A percentile compares a stretch with the other conserved stretches of the same genome.
These are phyloP conservation scores for Oplegnathus fasciatus DNA, from an alignment of 2,113 vertebrate species.

Conservation along the genomic window DNA sequence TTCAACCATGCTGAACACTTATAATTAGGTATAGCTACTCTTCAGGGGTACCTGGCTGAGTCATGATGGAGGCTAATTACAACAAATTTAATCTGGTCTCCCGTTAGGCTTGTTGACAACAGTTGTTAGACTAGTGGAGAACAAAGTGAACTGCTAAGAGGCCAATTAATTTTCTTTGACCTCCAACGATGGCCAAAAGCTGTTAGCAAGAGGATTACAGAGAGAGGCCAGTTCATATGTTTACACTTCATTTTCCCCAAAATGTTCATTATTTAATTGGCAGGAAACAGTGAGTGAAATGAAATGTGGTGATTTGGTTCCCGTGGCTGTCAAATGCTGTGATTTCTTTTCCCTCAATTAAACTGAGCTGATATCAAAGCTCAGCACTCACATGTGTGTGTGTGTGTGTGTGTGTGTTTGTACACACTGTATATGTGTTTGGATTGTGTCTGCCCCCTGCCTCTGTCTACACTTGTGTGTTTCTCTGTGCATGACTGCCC, in stretches of 20 bases:
- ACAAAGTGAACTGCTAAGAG: constrained; percentile 43
- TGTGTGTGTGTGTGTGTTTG: constrained; percentile 1
- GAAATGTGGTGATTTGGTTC: constrained; percentile 48
- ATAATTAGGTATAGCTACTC: constrained; percentile 61
- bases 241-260: constrained; percentile 61
- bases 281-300: constrained; percentile 53
- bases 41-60: constrained; percentile 59
- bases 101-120: constrained; percentile 47
- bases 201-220: constrained; percentile 28
- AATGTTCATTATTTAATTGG: constrained; percentile 61
- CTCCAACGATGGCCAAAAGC: constrained; percentile 44
- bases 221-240: constrained; percentile 49
- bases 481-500: constrained; percentile 48
- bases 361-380: constrained; percentile 51
- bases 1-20: constrained; percentile 48
- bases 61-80: constrained; percentile 51
- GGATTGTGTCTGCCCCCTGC: constrained; percentile 25
- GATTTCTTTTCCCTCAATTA: constrained; percentile 64
- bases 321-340: constrained; percentile 46
- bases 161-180: constrained; percentile 50
- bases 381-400: neutral
- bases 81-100: constrained; percentile 43
- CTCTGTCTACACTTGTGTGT: constrained; percentile 42
- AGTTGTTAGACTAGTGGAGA: constrained; percentile 39
- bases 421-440: constrained; percentile 21